phyloP scores from a whole-genome alignment of 2,797 vertebrate species.

The Schizopygopsis pylzovi region DNA sequence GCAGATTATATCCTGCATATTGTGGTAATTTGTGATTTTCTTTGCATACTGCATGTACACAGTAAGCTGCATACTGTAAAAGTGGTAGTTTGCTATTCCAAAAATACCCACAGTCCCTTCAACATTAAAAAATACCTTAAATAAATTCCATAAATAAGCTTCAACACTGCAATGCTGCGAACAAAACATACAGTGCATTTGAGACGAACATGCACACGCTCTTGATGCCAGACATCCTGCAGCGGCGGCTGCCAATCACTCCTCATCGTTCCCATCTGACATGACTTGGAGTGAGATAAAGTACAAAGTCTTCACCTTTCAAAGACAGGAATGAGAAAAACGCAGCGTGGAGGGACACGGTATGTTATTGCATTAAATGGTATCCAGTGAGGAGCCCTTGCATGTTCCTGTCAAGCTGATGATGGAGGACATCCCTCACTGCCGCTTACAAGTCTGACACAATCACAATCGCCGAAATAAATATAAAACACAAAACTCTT shows the following conservation, averaged over 20 bases:
- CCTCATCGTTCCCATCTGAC: conserved; percentile 49
- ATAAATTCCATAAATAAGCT: conserved; percentile 6
- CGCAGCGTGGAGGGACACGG: conserved; percentile 68
- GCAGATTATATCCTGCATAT: neutral
- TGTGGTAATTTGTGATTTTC: neutral
- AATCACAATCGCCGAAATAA: conserved; percentile 24
- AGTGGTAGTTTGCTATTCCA: neutral
- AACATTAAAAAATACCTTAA: neutral
- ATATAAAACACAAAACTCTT: conserved; percentile 4
- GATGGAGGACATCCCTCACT: conserved; percentile 67
- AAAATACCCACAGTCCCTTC: conserved; percentile 3
- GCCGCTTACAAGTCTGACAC: conserved; percentile 33
- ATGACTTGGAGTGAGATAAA: conserved; percentile 43
- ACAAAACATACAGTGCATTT: conserved; percentile 8
- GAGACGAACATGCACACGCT: conserved; percentile 36
- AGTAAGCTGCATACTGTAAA: neutral
- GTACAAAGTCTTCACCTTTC: conserved; percentile 16
- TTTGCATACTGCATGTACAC: neutral
- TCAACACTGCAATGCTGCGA: conserved; percentile 11
- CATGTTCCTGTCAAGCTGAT: conserved; percentile 84
- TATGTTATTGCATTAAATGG: conserved; percentile 86
- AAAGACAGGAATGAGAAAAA: conserved; percentile 44
- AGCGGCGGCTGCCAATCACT: conserved; percentile 41
- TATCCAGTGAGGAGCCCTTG: conserved; percentile 88
- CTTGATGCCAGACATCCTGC: conserved; percentile 46